Base-by-base conservation (phyloP, 2,888 invertebrate genomes). In the Merodon equestris region DNA sequence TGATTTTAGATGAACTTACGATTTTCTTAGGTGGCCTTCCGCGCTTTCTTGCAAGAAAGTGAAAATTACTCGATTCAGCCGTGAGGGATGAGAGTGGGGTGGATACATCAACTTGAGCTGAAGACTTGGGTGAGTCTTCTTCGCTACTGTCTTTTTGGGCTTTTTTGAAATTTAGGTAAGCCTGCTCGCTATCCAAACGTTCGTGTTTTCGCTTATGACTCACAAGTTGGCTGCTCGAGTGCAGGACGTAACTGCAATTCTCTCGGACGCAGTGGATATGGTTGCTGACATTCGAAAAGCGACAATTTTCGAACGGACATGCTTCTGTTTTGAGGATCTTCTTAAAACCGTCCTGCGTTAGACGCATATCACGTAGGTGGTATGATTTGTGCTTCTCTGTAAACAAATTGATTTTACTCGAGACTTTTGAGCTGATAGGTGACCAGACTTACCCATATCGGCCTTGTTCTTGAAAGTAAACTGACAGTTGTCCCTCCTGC, bases 381-480 rank as follows among this genome's bases (percentile, higher is more conserved):
- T 98, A 98, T 1, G 97, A 95, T 89, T 98, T 99, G 91, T 99
- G 99, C 90, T 99, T 99, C 90, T 99, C 98, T 98, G 91, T 38
- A 50, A 45, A 17, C 19, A 27, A 10, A 40, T 9, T 7, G 9
- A 3, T 5, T 10, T 27, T 40, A 40, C 10, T 10, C 10, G 36
- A 9, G 5, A 10, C 36, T 9, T 10, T 36, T 36, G 36, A 36
- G 36, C 36, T 36, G 5, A 36, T 36, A 36, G 10, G 36, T 36
- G 5, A 36, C 7, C 4, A 9, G 9, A 88, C 93, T 92, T 91
- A 98, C 98, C 98, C 98, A 99, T 99, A 90, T 99, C 99, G 84
- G 98, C 97, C 89, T 99, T 99, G 88, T 99, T 98, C 90, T 99
- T 99, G 90, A 99, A 99, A 0, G 98, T 98, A 86, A 95, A 98